Conservation (phyloP, 1,140 invertebrate genomes). For the Nasonia longicornis region DNA sequence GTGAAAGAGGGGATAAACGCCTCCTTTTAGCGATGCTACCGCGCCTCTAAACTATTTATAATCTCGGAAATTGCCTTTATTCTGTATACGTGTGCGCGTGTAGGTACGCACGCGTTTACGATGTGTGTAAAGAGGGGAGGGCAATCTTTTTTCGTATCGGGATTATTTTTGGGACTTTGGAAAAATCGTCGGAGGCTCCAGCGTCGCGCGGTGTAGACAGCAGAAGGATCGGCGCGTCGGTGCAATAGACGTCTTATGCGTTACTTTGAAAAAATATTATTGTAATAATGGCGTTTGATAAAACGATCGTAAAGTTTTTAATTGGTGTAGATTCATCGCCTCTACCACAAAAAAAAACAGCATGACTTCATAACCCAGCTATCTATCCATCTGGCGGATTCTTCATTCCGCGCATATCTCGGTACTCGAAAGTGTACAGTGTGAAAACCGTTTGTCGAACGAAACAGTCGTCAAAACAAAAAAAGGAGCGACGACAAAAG, state of each 20-base stretch:
- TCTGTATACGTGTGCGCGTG: background rate
- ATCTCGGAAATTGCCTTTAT: conserved; percentile 10
- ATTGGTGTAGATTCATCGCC: too few species aligned
- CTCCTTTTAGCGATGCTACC: background rate
- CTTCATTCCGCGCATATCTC: background rate
- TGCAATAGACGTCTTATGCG: too few species aligned
- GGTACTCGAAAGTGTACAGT: background rate
- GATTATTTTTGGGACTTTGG: conserved; percentile 8
- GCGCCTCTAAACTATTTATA: conserved; percentile 9
- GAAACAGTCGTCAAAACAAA: background rate
- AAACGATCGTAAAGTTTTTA: too few species aligned
- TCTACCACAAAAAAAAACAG: too few species aligned
- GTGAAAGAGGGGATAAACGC: background rate
- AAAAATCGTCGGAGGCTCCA: background rate
- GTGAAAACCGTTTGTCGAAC: background rate
- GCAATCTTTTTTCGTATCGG: conserved; percentile 15
- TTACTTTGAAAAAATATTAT: too few species aligned
- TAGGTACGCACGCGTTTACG: background rate
- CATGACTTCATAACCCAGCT: background rate
- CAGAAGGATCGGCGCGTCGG: background rate
- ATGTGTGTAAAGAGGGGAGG: background rate
- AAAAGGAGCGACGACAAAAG: background rate
- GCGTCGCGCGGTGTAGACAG: background rate
- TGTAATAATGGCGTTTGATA: too few species aligned
- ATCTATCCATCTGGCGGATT: background rate